These are phyloP conservation scores for Actias luna DNA, from an alignment of 2,888 invertebrate genomes.

Conservation along the genomic window DNA sequence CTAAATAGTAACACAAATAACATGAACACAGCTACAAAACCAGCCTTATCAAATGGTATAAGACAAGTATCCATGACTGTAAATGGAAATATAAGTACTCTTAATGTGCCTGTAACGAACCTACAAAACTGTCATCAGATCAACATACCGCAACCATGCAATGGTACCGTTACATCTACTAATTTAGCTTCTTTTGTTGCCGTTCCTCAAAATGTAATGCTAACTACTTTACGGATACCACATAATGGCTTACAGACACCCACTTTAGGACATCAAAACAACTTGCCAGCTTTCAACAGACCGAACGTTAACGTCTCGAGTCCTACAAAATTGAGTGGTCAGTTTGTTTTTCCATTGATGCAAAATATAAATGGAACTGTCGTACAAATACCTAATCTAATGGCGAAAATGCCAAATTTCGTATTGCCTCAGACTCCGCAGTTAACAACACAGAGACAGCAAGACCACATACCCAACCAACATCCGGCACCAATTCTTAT, in stretches of 20 bases:
- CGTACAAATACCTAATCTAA: constrained; percentile 83
- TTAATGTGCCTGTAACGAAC: constrained; percentile 67
- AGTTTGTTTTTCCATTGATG: constrained; percentile 82
- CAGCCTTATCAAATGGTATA: constrained; percentile 68
- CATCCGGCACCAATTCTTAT: constrained; percentile 74
- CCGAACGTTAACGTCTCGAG: constrained; percentile 71
- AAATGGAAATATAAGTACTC: constrained; percentile 60
- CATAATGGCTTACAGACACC: constrained; percentile 69
- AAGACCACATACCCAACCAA: constrained; percentile 70
- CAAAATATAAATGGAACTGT: constrained; percentile 82
- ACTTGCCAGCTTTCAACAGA: constrained; percentile 63
- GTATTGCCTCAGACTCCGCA: constrained; percentile 69
- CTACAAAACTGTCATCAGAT: constrained; percentile 72
- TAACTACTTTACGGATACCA: constrained; percentile 81
- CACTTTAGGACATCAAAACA: constrained; percentile 63
- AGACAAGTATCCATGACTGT: constrained; percentile 67
- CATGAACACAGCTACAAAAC: constrained; percentile 65
- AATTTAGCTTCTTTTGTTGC: constrained; percentile 73
- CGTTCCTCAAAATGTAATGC: constrained; percentile 79
- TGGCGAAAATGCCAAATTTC: constrained; percentile 81
- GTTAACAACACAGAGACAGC: constrained; percentile 52
- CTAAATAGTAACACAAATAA: constrained; percentile 50
- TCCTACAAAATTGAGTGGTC: constrained; percentile 75
- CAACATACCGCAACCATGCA: constrained; percentile 67
- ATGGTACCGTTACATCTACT: constrained; percentile 64